Evolutionary conservation across 2,797 vertebrate species (phyloP).

Genomic region (Crenichthys baileyi): DNA sequence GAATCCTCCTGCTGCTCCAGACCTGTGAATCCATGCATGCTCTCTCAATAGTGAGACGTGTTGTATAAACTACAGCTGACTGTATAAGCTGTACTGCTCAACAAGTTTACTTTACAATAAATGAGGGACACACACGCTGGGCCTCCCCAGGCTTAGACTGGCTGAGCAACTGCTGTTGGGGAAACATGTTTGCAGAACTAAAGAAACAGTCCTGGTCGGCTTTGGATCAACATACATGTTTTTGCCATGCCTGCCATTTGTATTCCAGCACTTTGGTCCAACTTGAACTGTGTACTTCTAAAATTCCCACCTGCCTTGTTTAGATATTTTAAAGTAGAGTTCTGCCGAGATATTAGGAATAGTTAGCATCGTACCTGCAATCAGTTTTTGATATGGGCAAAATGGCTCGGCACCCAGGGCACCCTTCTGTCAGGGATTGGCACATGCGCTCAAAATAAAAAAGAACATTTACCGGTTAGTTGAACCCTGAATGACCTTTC

Average conservation of each 20-base stretch:
- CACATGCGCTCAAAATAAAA: too few relatives aligned
- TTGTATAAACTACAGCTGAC: conserved; percentile 7
- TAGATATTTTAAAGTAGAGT: background rate
- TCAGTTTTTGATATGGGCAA: too few relatives aligned
- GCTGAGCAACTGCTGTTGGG: background rate
- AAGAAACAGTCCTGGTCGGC: background rate
- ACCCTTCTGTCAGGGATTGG: too few relatives aligned
- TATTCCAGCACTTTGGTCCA: background rate
- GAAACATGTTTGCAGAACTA: conserved; percentile 4
- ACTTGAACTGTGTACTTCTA: background rate
- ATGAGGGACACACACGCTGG: conserved; percentile 4
- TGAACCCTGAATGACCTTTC: background rate
- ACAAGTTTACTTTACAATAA: conserved; percentile 19
- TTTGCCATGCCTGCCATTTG: background rate
- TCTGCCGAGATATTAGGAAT: background rate
- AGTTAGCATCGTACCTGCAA: background rate
- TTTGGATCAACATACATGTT: background rate
- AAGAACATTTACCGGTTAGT: too few relatives aligned
- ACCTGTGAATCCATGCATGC: conserved; percentile 18
- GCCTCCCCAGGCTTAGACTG: conserved; percentile 12
- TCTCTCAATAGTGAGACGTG: conserved; percentile 21
- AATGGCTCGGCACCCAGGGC: too few relatives aligned
- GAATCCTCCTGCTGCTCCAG: conserved; percentile 36
- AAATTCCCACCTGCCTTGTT: background rate
- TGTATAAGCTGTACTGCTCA: conserved; percentile 12